Conservation (phyloP, 2,888 invertebrate genomes). For the Xanthorhoe spadicearia region DNA sequence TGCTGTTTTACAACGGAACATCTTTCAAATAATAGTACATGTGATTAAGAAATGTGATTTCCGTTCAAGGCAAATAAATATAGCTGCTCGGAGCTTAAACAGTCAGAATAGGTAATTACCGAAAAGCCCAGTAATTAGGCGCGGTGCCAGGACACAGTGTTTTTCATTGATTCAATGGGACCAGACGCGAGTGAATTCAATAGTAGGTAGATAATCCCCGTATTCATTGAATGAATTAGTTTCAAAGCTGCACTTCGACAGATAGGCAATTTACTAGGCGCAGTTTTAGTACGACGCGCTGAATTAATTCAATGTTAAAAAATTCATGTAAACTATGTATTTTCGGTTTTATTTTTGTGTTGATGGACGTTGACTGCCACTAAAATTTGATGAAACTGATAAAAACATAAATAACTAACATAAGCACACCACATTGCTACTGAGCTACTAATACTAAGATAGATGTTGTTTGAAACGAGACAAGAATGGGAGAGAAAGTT, state of each 20-base stretch:
- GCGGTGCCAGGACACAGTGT: conserved; percentile 40
- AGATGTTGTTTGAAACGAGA: too few relatives aligned
- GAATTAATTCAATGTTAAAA: not conserved
- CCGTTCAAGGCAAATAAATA: not conserved
- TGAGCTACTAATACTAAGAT: too few relatives aligned
- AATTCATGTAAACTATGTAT: not conserved
- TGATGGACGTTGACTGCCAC: not conserved
- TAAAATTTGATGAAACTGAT: not conserved
- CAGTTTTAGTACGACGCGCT: not conserved
- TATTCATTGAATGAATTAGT: conserved; percentile 37
- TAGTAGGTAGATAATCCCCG: conserved; percentile 40
- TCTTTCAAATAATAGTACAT: not conserved
- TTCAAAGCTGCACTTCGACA: conserved; percentile 14
- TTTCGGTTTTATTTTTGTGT: not conserved
- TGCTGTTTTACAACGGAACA: too few relatives aligned
- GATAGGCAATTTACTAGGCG: not conserved
- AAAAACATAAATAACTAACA: not conserved
- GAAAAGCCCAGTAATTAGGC: conserved; percentile 54
- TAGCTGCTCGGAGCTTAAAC: conserved; percentile 28
- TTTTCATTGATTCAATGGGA: conserved; percentile 45
- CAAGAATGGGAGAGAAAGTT: too few relatives aligned
- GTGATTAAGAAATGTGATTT: not conserved
- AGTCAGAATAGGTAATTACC: conserved; percentile 44
- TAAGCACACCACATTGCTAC: too few relatives aligned
- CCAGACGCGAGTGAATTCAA: conserved; percentile 43